Percentiles rank a stretch among this genome's conserved stretches.
Conservation (phyloP, 2,797 vertebrate species). For the Peromyscus nudipes region DNA sequence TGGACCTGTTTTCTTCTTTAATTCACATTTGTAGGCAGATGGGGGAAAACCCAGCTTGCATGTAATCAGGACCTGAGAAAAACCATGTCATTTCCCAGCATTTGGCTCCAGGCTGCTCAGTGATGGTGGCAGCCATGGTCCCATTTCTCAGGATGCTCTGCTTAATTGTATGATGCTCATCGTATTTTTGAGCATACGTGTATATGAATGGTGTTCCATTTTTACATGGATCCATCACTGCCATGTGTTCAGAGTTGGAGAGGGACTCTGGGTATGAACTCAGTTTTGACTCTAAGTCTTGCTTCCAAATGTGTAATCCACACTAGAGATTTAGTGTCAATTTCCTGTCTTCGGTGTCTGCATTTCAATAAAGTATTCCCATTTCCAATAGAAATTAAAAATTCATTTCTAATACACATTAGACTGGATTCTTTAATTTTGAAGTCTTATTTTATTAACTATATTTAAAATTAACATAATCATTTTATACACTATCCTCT, state of each 20-base stretch:
- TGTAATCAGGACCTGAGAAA: background rate
- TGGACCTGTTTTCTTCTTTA: background rate
- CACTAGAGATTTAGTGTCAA: background rate
- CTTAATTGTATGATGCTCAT: background rate
- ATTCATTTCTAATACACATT: background rate
- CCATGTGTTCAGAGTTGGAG: background rate
- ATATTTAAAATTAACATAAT: conserved; percentile 17
- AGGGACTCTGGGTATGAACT: background rate
- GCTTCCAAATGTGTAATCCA: background rate
- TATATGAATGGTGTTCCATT: background rate
- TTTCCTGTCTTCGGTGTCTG: background rate
- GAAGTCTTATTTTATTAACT: conserved; percentile 31
- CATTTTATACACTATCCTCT: background rate
- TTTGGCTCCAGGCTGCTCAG: background rate
- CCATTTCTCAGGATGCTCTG: background rate
- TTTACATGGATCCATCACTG: background rate
- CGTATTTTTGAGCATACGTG: background rate
- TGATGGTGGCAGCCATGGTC: background rate
- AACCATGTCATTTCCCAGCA: background rate
- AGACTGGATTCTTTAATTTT: conserved; percentile 46
- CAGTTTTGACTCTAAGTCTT: background rate
- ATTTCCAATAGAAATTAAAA: conserved; percentile 48
- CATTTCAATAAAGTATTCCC: background rate
- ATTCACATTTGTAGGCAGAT: background rate
- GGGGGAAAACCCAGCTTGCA: background rate